These are phyloP conservation scores for Aspidiotus destructor DNA, from an alignment of 2,888 invertebrate genomes.

Conservation along the genomic window DNA sequence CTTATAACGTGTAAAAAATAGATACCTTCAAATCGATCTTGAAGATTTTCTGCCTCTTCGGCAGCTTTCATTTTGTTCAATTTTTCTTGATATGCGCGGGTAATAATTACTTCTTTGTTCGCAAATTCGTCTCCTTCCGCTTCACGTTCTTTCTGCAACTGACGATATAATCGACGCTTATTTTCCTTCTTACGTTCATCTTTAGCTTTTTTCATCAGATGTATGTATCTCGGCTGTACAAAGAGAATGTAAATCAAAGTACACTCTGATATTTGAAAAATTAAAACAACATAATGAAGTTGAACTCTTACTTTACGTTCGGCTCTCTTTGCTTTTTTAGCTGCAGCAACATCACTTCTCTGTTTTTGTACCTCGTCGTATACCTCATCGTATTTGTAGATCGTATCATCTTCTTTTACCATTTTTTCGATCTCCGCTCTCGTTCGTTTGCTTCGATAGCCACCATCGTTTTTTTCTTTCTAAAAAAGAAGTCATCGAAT, in stretches of 20 bases:
- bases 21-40: conserved; percentile 68
- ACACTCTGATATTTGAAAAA: background rate
- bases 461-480: conserved; percentile 1
- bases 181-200: conserved; percentile 81
- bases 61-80: conserved; percentile 76
- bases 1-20: too few species aligned
- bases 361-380: conserved; percentile 82
- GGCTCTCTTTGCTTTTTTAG: conserved; percentile 1
- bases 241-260: background rate
- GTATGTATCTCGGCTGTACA: conserved; percentile 72
- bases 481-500: background rate
- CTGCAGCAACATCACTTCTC: conserved; percentile 52
- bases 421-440: conserved; percentile 67
- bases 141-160: conserved; percentile 87
- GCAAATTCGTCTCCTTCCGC: conserved; percentile 85
- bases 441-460: conserved; percentile 42
- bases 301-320: background rate
- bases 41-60: conserved; percentile 73
- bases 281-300: background rate
- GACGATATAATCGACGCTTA: conserved; percentile 75
- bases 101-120: conserved; percentile 95
- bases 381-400: conserved; percentile 91
- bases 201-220: conserved; percentile 68
- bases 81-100: conserved; percentile 85
- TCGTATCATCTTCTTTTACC: conserved; percentile 80